Conservation (phyloP, 2,888 invertebrate genomes). For the Dastarcus helophoroides region DNA sequence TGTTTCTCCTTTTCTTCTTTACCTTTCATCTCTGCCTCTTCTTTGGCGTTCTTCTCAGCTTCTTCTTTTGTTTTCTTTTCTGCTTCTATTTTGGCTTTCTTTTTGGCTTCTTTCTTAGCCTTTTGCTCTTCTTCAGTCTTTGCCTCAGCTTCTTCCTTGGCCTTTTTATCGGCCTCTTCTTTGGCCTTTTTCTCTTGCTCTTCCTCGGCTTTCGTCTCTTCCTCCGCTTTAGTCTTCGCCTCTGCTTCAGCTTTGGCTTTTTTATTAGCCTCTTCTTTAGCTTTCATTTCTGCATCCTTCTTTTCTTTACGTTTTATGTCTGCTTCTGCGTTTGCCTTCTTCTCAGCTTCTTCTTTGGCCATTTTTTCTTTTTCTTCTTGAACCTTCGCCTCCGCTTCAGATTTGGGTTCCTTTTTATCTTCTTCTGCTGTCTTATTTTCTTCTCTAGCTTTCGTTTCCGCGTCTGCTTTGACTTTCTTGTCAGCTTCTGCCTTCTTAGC, state of each 20-base stretch:
- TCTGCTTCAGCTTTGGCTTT: conserved; percentile 8
- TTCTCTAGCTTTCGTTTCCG: conserved; percentile 6
- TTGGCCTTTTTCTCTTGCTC: conserved; percentile 9
- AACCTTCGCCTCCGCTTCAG: conserved; percentile 1
- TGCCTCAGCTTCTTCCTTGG: conserved; percentile 12
- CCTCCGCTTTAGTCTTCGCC: conserved; percentile 10
- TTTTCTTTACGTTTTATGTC: conserved; percentile 10
- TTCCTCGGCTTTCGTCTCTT: conserved; percentile 10
- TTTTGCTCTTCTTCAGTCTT: conserved; percentile 26
- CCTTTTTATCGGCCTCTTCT: conserved; percentile 14
- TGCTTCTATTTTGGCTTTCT: conserved; percentile 9
- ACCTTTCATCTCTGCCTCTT: conserved; percentile 13
- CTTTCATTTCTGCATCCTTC: conserved; percentile 11
- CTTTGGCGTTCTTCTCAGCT: conserved; percentile 11
- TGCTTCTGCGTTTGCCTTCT: conserved; percentile 4
- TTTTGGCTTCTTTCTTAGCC: conserved; percentile 16
- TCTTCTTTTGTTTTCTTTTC: conserved; percentile 15
- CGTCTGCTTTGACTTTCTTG: conserved; percentile 11
- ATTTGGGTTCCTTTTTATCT: neutral
- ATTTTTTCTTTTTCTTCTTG: conserved; percentile 7
- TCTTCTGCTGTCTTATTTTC: conserved; percentile 3
- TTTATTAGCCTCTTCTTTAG: conserved; percentile 8
- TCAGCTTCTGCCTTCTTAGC: conserved; percentile 12
- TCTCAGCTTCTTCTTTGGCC: conserved; percentile 9
- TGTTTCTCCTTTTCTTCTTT: conserved; percentile 11